These are phyloP conservation scores for Drosophila kurseongensis DNA, from an alignment of 1,140 invertebrate species.

Conservation along the genomic window DNA sequence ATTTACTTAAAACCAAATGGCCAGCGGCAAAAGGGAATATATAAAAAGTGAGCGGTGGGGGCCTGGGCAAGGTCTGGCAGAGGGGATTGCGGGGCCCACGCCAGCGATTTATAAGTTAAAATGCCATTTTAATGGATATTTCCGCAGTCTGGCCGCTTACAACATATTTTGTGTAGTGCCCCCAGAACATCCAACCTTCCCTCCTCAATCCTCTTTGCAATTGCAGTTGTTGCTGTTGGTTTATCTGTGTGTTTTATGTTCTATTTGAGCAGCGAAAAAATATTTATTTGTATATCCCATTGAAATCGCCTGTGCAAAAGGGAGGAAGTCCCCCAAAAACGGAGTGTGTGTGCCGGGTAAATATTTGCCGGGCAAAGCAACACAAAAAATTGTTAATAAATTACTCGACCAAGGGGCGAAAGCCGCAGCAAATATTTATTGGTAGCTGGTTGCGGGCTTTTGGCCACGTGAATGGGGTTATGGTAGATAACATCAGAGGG, in stretches of 20 bases:
- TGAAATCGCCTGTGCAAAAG: constrained; percentile 24
- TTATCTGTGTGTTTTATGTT: constrained; percentile 52
- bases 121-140: constrained; percentile 83
- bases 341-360: constrained; percentile 23
- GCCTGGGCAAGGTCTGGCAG: background rate
- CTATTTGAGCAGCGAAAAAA: constrained; percentile 48
- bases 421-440: constrained; percentile 58
- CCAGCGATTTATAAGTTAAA: constrained; percentile 78
- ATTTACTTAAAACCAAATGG: constrained; percentile 69
- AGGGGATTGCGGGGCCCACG: constrained; percentile 28
- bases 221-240: constrained; percentile 33
- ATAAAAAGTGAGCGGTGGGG: constrained; percentile 50
- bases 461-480: background rate
- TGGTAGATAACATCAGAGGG: constrained; percentile 4
- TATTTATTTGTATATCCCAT: constrained; percentile 57
- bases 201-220: constrained; percentile 8
- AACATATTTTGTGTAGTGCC: constrained; percentile 67
- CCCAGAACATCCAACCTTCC: background rate
- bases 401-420: constrained; percentile 48
- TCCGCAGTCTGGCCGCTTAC: constrained; percentile 66
- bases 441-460: constrained; percentile 21
- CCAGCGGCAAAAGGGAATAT: constrained; percentile 62
- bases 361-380: constrained; percentile 43
- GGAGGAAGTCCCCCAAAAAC: constrained; percentile 3
- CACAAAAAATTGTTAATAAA: constrained; percentile 60